Percentiles rank a stretch among this genome's conserved stretches.
Evolutionary conservation across 2,888 invertebrate genomes (phyloP).

Genomic region (Pelosia muscerda): DNA sequence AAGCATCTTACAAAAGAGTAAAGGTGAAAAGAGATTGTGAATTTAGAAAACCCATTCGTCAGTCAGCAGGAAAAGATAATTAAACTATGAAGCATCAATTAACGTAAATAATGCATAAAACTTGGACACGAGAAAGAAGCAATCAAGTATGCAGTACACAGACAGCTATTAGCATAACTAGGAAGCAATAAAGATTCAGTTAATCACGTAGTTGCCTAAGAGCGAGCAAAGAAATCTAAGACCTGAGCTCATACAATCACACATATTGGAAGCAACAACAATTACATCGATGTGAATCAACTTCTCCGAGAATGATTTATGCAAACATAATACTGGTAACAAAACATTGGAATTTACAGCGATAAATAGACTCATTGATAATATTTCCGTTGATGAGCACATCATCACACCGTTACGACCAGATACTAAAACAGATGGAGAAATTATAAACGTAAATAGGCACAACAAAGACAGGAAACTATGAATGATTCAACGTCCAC

Average conservation of each 20-base stretch:
- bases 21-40: conserved; percentile 30
- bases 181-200: conserved; percentile 38
- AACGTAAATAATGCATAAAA: conserved; percentile 21
- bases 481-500: conserved; percentile 67
- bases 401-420: conserved; percentile 35
- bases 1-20: neutral
- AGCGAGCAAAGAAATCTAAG: conserved; percentile 41
- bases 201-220: conserved; percentile 31
- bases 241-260: conserved; percentile 39
- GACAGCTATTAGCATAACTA: conserved; percentile 31
- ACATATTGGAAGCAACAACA: conserved; percentile 32
- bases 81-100: conserved; percentile 37
- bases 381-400: conserved; percentile 40
- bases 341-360: conserved; percentile 30
- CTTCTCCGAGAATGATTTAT: conserved; percentile 45
- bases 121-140: conserved; percentile 12
- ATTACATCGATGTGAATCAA: conserved; percentile 39
- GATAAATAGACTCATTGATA: conserved; percentile 43
- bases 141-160: conserved; percentile 18
- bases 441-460: conserved; percentile 46
- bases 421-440: conserved; percentile 47
- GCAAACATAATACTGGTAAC: conserved; percentile 35
- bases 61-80: conserved; percentile 29
- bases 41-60: conserved; percentile 12
- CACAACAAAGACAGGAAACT: conserved; percentile 69